These are phyloP conservation scores for Cariama cristata DNA, from an alignment of 2,113 vertebrate genomes.

Conservation along the genomic window DNA sequence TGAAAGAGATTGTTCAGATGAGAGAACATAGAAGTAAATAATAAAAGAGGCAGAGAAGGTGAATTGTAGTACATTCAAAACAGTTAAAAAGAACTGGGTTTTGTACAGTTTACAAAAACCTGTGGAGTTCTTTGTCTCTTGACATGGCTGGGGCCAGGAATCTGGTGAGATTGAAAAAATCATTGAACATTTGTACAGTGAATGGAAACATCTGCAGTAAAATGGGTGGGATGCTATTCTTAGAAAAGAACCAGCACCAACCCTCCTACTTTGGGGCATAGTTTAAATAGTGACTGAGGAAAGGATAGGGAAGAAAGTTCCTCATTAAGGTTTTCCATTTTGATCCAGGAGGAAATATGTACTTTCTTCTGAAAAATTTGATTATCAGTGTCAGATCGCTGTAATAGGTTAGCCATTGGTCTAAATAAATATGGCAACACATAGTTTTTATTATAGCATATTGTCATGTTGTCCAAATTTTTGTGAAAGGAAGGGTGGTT, in stretches of 20 bases:
- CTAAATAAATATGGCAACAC: background rate
- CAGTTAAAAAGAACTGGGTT: slow-evolving; percentile 19
- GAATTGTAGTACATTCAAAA: slow-evolving; percentile 63
- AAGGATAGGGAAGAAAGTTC: background rate
- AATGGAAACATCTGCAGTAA: slow-evolving; percentile 70
- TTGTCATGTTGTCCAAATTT: background rate
- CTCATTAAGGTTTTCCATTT: slow-evolving; percentile 14
- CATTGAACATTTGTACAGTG: slow-evolving; percentile 57
- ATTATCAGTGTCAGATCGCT: background rate
- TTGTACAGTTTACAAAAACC: slow-evolving; percentile 70
- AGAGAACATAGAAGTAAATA: slow-evolving; percentile 50
- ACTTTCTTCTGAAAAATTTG: background rate
- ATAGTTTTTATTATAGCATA: background rate
- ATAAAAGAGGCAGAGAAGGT: slow-evolving; percentile 58
- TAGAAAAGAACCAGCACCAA: slow-evolving; percentile 37
- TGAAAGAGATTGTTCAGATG: slow-evolving; percentile 63
- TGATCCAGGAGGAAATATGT: background rate
- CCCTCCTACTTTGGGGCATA: slow-evolving; percentile 13
- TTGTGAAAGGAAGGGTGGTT: background rate
- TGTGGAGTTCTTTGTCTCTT: slow-evolving; percentile 59
- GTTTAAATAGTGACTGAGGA: background rate
- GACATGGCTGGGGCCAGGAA: slow-evolving; percentile 43
- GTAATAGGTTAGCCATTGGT: background rate
- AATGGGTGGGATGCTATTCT: slow-evolving; percentile 59
- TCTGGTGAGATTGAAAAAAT: slow-evolving; percentile 61